Conservation (phyloP, 2,888 invertebrate species). For the Schizotus pectinicornis region DNA sequence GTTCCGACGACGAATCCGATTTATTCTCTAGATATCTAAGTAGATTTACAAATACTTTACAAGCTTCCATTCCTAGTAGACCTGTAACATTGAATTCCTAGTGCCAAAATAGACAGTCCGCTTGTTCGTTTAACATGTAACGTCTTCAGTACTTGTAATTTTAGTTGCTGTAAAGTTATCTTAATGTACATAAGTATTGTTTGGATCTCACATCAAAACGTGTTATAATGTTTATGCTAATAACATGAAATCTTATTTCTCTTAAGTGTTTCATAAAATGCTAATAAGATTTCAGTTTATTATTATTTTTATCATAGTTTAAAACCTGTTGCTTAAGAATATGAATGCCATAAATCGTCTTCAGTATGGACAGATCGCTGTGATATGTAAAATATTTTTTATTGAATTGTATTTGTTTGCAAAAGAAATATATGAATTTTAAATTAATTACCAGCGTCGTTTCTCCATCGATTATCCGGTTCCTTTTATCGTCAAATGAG, state of each 20-base stretch:
- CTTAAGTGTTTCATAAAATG: slow-evolving; percentile 8
- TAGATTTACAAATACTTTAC: slow-evolving; percentile 11
- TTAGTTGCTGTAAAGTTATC: not conserved
- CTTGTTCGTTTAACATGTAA: slow-evolving; percentile 20
- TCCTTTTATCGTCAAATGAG: too few species aligned
- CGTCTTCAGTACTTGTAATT: slow-evolving; percentile 8
- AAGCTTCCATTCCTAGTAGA: slow-evolving; percentile 5
- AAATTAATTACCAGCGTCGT: slow-evolving; percentile 3
- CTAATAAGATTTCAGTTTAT: slow-evolving; percentile 21
- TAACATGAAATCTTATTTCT: slow-evolving; percentile 25
- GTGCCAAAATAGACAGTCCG: slow-evolving; percentile 45
- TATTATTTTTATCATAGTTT: slow-evolving; percentile 20
- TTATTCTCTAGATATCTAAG: too few species aligned
- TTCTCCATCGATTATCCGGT: too few species aligned
- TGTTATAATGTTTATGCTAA: slow-evolving; percentile 9
- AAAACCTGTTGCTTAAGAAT: slow-evolving; percentile 39
- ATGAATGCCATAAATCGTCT: slow-evolving; percentile 44
- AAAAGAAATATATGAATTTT: slow-evolving; percentile 29
- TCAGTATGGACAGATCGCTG: slow-evolving; percentile 45
- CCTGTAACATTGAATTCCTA: slow-evolving; percentile 43
- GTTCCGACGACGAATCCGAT: not conserved
- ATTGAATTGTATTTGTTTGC: slow-evolving; percentile 29
- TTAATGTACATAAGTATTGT: slow-evolving; percentile 28
- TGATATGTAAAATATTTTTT: slow-evolving; percentile 49
- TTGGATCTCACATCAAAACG: slow-evolving; percentile 24